Evolutionary conservation across 2,888 invertebrate species (phyloP), one percentile per base, ranked within the genome.

Genomic region (Orthonevra nobilis): DNA sequence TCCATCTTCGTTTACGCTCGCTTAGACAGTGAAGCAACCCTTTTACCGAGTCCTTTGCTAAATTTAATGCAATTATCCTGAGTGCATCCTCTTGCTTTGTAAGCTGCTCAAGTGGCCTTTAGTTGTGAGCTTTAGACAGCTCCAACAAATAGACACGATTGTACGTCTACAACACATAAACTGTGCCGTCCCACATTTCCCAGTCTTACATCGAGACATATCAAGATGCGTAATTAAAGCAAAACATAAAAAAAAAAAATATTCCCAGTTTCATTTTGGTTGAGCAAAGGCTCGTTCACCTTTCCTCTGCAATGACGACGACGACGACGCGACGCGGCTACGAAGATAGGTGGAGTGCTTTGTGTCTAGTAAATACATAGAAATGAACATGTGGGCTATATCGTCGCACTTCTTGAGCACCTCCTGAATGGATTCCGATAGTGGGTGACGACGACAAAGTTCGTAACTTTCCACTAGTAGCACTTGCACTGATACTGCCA

Each of bases 61-160:
- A 72, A 73, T 73, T 60, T 79, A 73, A 79, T 79, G 79, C 79
- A 79, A 79, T 79, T 79, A 79, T 72, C 61, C 68, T 68, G 79
- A 79, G 79, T 79, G 79, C 79, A 79, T 63, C 73, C 73, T 56
- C 61, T 79, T 79, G 66, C 79, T 79, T 79, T 79, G 79, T 73
- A 32, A 68, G 61, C 64, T 50, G 56, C 66, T 73, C 73, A 79
- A 73, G 73, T 79, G 79, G 72, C 61, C 66, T 79, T 79, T 79
- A 61, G 66, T 68, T 40, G 79, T 66, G 66, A 54, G n/a, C n/a
- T n/a, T n/a, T n/a, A n/a, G 56, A 64, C 60, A 64, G 38, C 56
- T 56, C 44, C 40, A 14, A 58, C n/a, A n/a, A n/a, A n/a, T n/a
- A n/a, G n/a, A n/a, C n/a, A n/a, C n/a, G n/a, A n/a, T n/a, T n/a